Conservation (phyloP, 1,140 invertebrate genomes). For the Zaprionus tsacasi region DNA sequence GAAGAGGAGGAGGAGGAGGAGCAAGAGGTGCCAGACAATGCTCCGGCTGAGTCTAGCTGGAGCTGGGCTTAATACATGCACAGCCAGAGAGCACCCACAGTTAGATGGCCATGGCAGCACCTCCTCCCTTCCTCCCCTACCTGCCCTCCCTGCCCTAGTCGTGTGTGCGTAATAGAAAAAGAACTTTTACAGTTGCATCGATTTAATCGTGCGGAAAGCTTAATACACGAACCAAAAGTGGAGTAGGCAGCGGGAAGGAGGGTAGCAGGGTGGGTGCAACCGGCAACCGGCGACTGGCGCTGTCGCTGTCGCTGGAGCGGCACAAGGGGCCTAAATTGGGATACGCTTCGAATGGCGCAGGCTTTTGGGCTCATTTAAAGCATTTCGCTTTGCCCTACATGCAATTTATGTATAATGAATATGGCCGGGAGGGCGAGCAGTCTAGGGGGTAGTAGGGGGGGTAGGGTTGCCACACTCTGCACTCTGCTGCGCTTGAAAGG, state of each 20-base stretch:
- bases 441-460: background rate
- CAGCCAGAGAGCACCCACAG: constrained; percentile 43
- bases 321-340: constrained; percentile 75
- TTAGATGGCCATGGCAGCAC: constrained; percentile 57
- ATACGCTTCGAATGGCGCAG: constrained; percentile 70
- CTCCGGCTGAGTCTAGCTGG: constrained; percentile 58
- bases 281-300: constrained; percentile 55
- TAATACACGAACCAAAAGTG: constrained; percentile 61
- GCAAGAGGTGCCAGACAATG: constrained; percentile 73
- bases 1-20: constrained; percentile 5
- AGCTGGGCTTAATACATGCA: constrained; percentile 64
- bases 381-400: constrained; percentile 70
- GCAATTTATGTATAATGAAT: constrained; percentile 79
- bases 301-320: constrained; percentile 65
- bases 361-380: constrained; percentile 75
- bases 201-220: constrained; percentile 84
- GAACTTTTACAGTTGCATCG: constrained; percentile 81
- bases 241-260: background rate
- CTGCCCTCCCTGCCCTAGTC: background rate
- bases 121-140: background rate
- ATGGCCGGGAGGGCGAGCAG: constrained; percentile 13
- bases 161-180: constrained; percentile 76
- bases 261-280: background rate
- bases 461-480: constrained; percentile 49
- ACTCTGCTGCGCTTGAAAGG: constrained; percentile 81